Percentiles rank a stretch among this genome's conserved stretches.
These are phyloP conservation scores for Apamea sordens DNA, from an alignment of 2,888 invertebrate species.

Conservation along the genomic window DNA sequence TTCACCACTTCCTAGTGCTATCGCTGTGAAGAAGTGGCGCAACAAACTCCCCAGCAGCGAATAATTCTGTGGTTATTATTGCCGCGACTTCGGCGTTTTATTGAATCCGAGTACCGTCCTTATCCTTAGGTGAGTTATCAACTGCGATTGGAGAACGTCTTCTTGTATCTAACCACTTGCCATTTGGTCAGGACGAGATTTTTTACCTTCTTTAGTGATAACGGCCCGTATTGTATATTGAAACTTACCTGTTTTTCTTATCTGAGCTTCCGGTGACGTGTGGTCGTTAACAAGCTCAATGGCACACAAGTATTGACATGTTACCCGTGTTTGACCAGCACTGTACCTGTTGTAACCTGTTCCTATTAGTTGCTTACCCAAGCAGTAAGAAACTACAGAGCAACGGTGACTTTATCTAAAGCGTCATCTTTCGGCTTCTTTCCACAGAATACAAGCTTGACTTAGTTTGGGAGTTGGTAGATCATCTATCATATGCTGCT, in stretches of 20 bases:
- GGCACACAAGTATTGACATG: slow-evolving; percentile 46
- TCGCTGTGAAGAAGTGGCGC: no score
- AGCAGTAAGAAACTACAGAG: slow-evolving; percentile 6
- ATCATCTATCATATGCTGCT: no score
- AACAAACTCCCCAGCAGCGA: no score
- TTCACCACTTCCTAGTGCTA: no score
- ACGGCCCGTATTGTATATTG: no score
- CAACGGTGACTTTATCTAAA: slow-evolving; percentile 6
- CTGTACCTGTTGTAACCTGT: slow-evolving; percentile 44
- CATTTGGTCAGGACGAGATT: background rate
- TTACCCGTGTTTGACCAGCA: slow-evolving; percentile 25
- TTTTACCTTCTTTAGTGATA: background rate
- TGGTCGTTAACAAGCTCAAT: slow-evolving; percentile 21
- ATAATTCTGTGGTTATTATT: background rate
- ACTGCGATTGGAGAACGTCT: background rate
- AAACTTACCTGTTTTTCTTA: slow-evolving; percentile 28
- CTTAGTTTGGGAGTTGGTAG: no score
- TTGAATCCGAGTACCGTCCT: no score
- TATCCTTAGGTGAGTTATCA: background rate
- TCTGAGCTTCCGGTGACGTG: slow-evolving; percentile 33
- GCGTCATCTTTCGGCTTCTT: background rate
- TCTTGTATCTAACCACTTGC: background rate
- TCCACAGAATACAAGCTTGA: background rate
- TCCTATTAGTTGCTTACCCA: slow-evolving; percentile 24
- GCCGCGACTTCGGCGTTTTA: background rate